Evolutionary conservation across 2,797 vertebrate species (phyloP).

Genomic region (Cynopterus sphinx): DNA sequence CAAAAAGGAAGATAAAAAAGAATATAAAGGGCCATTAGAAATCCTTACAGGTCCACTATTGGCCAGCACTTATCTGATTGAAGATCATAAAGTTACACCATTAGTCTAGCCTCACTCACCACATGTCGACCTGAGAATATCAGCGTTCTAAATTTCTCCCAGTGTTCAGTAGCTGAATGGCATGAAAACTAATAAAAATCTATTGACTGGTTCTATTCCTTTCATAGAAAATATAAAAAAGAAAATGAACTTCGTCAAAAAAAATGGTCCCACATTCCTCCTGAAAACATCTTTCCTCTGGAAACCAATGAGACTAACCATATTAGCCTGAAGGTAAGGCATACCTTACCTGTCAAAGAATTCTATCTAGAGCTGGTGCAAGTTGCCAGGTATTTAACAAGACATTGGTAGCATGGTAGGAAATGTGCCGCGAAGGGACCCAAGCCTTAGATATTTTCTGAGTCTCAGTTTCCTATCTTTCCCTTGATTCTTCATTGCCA

Average conservation of each 20-base stretch:
- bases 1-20: neutral
- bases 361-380: rapidly evolving
- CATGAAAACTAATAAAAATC: neutral
- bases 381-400: neutral
- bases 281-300: slow-evolving; percentile 90
- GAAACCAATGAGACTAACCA: slow-evolving; percentile 91
- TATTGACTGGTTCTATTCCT: slow-evolving; percentile 16
- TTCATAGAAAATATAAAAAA: slow-evolving; percentile 92
- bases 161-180: neutral
- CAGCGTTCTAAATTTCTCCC: neutral
- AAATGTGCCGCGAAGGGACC: neutral
- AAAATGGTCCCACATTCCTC: slow-evolving; percentile 94
- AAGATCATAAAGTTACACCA: no score
- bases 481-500: neutral
- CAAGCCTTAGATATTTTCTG: neutral
- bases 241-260: slow-evolving; percentile 89
- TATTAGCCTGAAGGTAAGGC: slow-evolving; percentile 92
- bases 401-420: neutral
- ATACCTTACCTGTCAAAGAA: neutral
- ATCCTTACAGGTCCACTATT: neutral
- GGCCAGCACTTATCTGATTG: neutral
- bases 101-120: neutral
- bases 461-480: neutral
- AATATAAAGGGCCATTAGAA: neutral
- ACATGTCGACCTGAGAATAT: neutral